Evolutionary conservation across 2,113 vertebrate genomes (phyloP), one percentile per base, ranked within the genome.

Genomic region (Lophius piscatorius): DNA sequence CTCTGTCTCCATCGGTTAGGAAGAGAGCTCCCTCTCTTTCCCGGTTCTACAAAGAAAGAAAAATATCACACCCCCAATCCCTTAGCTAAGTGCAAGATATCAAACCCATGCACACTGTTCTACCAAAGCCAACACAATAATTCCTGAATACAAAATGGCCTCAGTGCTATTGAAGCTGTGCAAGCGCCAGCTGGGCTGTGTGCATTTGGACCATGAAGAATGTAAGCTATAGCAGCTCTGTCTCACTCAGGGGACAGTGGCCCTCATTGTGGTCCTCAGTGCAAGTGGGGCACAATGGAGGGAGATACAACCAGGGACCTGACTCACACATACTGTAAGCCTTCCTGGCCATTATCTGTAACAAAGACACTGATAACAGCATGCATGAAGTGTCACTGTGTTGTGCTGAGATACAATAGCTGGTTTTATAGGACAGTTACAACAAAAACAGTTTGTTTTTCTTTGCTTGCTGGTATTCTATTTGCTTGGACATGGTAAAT

Each of bases 221-320:
- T 80, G 79, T 68, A 21, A 83, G 75, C 79, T 62, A 80, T 80
- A 79, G 66, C 71, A 63, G 63, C 22, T 11, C 78, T 79, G 79
- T 51, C 54, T 71, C 71, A 66, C 74, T 61, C 50, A 6, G 52
- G 28, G 69, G 79, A 89, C 86, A 88, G 79, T 83, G 80, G 75
- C 28, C 39, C 4, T 70, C 81, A 85, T 89, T 89, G 86, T 89
- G 62, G 47, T 65, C 54, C 18, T 21, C 51, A 59, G 70, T 39
- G 20, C 40, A 13, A 62, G 64, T 28, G 5, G 56, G 63, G 66
- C 48, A 89, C 87, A 89, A 89, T 89, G 85, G 87, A 74, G 87
- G 69, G 71, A 63, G 87, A 83, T 62, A 85, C 87, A 64, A 56
- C 60, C 66, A 57, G 78, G 83, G 74, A 87, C 87, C 64, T 80